Evolutionary conservation across 2,113 vertebrate species (phyloP).

Genomic region (Hucho hucho): DNA sequence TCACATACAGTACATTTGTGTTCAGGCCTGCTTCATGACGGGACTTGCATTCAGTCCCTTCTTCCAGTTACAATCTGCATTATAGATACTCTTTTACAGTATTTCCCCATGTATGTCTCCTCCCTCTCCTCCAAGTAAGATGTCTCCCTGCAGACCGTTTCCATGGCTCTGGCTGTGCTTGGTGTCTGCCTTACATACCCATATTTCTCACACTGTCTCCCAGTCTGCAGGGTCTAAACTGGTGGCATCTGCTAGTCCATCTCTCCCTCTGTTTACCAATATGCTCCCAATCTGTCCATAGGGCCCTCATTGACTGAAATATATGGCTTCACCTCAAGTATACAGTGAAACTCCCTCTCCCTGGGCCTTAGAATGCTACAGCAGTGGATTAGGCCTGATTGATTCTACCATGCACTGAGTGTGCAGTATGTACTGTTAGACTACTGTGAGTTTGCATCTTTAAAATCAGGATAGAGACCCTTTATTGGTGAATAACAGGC

Average conservation of each 20-base stretch:
- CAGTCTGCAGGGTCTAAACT: slow-evolving; percentile 47
- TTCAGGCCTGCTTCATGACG: too few relatives aligned
- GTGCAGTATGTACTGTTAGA: background rate
- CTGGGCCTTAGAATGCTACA: slow-evolving; percentile 5
- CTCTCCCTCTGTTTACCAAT: slow-evolving; percentile 61
- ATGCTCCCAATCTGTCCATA: slow-evolving; percentile 58
- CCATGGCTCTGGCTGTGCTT: slow-evolving; percentile 12
- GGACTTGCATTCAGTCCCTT: too few relatives aligned
- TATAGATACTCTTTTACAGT: too few relatives aligned
- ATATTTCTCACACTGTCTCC: slow-evolving; percentile 27
- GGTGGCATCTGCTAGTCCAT: slow-evolving; percentile 54
- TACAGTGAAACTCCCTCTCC: slow-evolving; percentile 43
- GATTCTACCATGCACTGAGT: background rate
- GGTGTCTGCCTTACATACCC: slow-evolving; percentile 2
- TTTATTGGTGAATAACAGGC: too few relatives aligned
- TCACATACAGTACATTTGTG: too few relatives aligned
- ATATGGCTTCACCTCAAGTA: slow-evolving; percentile 21
- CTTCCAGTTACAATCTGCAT: too few relatives aligned
- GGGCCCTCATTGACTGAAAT: slow-evolving; percentile 10
- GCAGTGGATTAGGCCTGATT: background rate
- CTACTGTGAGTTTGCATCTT: too few relatives aligned
- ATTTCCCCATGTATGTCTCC: background rate
- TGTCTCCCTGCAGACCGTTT: slow-evolving; percentile 11
- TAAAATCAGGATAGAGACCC: too few relatives aligned
- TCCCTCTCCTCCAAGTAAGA: slow-evolving; percentile 26